These are phyloP conservation scores for Carpatolechia fugitivella DNA, from an alignment of 2,888 invertebrate genomes.

Conservation along the genomic window DNA sequence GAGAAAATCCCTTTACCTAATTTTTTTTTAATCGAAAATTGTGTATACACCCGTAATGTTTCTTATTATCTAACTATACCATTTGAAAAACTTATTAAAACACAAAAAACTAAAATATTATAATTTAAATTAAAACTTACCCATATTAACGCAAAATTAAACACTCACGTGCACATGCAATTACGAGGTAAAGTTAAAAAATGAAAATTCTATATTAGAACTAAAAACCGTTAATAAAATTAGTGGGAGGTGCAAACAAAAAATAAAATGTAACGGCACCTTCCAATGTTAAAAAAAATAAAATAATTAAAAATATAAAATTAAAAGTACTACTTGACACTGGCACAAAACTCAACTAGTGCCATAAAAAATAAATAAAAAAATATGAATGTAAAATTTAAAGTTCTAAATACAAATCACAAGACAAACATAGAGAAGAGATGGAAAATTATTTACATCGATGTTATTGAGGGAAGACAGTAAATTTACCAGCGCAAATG, in stretches of 20 bases:
- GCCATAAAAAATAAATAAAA: conserved; percentile 5
- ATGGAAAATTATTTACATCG: conserved; percentile 61
- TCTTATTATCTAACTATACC: too few species aligned
- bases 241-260: background rate
- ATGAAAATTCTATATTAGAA: conserved; percentile 12
- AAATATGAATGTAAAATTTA: conserved; percentile 24
- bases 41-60: too few species aligned
- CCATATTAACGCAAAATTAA: conserved; percentile 26
- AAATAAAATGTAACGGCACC: background rate
- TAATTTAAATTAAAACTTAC: conserved; percentile 35
- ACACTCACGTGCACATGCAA: conserved; percentile 35
- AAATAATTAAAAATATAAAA: conserved; percentile 9
- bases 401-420: conserved; percentile 22
- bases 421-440: conserved; percentile 26
- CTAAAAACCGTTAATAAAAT: conserved; percentile 8
- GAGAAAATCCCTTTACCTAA: too few species aligned
- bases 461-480: conserved; percentile 66
- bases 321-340: too few species aligned
- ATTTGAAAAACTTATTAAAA: background rate
- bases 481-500: conserved; percentile 77
- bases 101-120: conserved; percentile 22
- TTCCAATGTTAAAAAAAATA: background rate
- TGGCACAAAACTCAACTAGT: background rate
- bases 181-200: conserved; percentile 23
- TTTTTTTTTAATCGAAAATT: too few species aligned